These are phyloP conservation scores for Ophioninae sp. DNA, from an alignment of 2,888 invertebrate species.

Conservation along the genomic window DNA sequence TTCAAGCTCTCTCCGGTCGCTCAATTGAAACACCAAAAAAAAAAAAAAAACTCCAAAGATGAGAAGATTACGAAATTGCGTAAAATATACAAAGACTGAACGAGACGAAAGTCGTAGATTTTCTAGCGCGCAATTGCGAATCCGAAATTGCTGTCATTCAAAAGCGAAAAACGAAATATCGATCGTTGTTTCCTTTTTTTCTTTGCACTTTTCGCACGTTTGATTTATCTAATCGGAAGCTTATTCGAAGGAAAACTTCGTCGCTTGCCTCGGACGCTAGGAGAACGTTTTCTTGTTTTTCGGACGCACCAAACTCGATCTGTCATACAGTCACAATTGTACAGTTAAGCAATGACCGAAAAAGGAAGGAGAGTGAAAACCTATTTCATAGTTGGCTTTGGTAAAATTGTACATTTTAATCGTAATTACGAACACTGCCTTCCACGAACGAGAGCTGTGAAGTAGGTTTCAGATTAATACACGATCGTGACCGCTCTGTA, in stretches of 20 bases:
- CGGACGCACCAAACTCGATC: slow-evolving; percentile 62
- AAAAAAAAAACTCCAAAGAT: background rate
- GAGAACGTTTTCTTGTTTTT: slow-evolving; percentile 12
- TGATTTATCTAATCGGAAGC: background rate
- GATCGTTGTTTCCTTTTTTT: background rate
- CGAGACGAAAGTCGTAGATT: background rate
- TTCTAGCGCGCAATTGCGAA: background rate
- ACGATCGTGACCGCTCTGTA: slow-evolving; percentile 57
- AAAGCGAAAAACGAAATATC: background rate
- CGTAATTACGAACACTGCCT: slow-evolving; percentile 76
- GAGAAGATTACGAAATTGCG: background rate
- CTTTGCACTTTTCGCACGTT: background rate
- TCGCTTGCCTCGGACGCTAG: background rate
- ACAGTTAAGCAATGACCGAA: slow-evolving; percentile 57
- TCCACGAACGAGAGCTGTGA: slow-evolving; percentile 75
- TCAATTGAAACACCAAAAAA: background rate
- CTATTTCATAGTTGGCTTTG: slow-evolving; percentile 67
- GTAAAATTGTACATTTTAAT: slow-evolving; percentile 69
- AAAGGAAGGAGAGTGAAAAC: slow-evolving; percentile 38
- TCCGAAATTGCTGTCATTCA: background rate
- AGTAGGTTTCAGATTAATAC: slow-evolving; percentile 68
- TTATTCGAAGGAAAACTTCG: background rate
- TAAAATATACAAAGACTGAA: background rate
- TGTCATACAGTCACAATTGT: slow-evolving; percentile 58
- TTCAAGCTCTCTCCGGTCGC: background rate